Evolutionary conservation across 2,888 invertebrate species (phyloP), one percentile per base, ranked within the genome.

Genomic region (Polydrusus cervinus): DNA sequence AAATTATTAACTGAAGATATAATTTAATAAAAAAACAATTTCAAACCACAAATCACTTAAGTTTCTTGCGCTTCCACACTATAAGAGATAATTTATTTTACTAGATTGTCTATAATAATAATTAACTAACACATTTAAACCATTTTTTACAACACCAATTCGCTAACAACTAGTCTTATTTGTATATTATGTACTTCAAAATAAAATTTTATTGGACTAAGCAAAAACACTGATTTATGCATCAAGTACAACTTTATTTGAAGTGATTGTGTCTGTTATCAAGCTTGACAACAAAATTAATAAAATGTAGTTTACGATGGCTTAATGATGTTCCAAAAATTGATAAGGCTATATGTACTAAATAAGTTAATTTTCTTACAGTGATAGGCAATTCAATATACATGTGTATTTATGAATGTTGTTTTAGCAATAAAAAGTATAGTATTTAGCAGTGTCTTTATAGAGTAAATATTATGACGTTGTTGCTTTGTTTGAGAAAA

Each of bases 381-480:
- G 11, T 10, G 13, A 60, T 60, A 60, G 57, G 57, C 57, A 60
- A 60, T 60, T 34, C 38, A 60, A 60, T 34, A 55, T 53, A 53
- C 53, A 53, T 16, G n/a, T n/a, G n/a, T 25, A 25, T 25, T 25
- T 25, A 25, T 25, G 5, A 5, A 9, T 49, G 51, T 51, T 51
- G 9, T 20, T 13, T 51, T 51, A 20, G 20, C 51, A 51, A 51
- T 51, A 51, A 51, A 51, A 51, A 20, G 13, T 16, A 18, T 49
- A 49, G 49, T 49, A 49, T 49, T 49, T 49, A 49, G 16, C 18
- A 49, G 11, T 49, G 18, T 1, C 25, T 49, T 16, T 49, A n/a
- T n/a, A 49, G 10, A 49, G 6, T 18, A 18, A 18, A 49, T 18
- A 49, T 18, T 9, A 40, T 34, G 47, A 47, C 47, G 51, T 18